Evolutionary conservation across 2,888 invertebrate genomes (phyloP).

Genomic region (Fragum fragum): DNA sequence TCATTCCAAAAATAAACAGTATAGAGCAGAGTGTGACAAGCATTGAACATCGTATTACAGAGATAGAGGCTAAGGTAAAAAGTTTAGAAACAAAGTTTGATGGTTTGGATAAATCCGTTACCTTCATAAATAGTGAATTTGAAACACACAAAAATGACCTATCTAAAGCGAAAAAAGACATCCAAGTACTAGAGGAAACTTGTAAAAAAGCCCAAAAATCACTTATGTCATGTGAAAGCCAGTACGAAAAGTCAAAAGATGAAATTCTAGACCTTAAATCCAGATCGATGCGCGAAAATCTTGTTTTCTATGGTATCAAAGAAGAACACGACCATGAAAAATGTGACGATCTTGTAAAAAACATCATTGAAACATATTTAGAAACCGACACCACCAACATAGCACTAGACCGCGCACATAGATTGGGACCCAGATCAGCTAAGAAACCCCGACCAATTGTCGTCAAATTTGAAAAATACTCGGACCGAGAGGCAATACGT

Average conservation of each 20-base stretch:
- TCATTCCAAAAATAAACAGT: not conserved
- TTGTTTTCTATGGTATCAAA: too few species aligned
- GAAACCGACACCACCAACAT: not conserved
- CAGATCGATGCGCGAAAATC: not conserved
- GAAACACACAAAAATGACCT: not conserved
- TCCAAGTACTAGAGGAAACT: too few species aligned
- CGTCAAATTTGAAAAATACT: too few species aligned
- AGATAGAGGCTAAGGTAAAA: not conserved
- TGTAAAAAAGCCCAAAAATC: not conserved
- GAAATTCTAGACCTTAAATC: conserved; percentile 14
- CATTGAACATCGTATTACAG: not conserved
- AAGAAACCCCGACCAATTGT: too few species aligned
- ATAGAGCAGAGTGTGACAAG: not conserved
- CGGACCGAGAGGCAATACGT: too few species aligned
- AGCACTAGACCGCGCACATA: not conserved
- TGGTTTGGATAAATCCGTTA: not conserved
- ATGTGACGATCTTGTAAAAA: too few species aligned
- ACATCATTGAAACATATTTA: not conserved
- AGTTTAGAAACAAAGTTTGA: not conserved
- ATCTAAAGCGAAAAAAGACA: not conserved
- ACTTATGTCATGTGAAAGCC: not conserved
- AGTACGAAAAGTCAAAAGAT: conserved; percentile 5
- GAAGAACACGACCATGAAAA: too few species aligned
- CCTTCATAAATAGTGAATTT: too few species aligned
- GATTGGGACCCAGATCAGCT: too few species aligned